A percentile compares a stretch with the other conserved stretches of the same genome.
phyloP scores from a whole-genome alignment of 2,797 vertebrate species.

The Brachymystax lenok region DNA sequence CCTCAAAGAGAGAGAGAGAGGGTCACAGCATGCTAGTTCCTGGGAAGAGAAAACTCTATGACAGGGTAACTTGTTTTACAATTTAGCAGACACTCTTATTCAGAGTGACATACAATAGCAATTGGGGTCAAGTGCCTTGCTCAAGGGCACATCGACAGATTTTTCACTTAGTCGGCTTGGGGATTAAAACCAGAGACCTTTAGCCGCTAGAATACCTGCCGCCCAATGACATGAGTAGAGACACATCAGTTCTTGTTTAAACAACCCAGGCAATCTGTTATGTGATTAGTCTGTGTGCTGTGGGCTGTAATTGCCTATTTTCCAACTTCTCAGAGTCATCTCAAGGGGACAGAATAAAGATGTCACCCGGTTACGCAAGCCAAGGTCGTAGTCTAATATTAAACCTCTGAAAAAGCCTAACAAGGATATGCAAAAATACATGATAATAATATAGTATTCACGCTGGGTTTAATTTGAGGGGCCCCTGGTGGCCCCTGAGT shows the following conservation, averaged over 20 bases:
- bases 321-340: conserved; percentile 25
- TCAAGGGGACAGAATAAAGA: conserved; percentile 5
- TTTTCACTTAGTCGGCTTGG: no score
- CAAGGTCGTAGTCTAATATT: conserved; percentile 61
- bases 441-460: conserved; percentile 25
- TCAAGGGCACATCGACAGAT: no score
- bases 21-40: not conserved
- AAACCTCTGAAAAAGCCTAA: conserved; percentile 34
- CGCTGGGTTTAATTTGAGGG: conserved; percentile 36
- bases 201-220: no score
- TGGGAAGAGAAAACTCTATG: not conserved
- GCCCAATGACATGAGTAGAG: not conserved
- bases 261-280: conserved; percentile 14
- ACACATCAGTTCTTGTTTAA: not conserved
- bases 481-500: conserved; percentile 16
- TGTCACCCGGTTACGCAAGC: conserved; percentile 41
- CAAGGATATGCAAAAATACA: not conserved
- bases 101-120: no score
- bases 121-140: no score
- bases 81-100: no score
- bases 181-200: no score
- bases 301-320: conserved; percentile 35
- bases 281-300: conserved; percentile 16
- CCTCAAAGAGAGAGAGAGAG: not conserved
- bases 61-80: not conserved